A percentile compares a stretch with the other conserved stretches of the same genome.
These are phyloP conservation scores for Dipodomys stephensi DNA, from an alignment of 2,113 vertebrate genomes.

Conservation along the genomic window DNA sequence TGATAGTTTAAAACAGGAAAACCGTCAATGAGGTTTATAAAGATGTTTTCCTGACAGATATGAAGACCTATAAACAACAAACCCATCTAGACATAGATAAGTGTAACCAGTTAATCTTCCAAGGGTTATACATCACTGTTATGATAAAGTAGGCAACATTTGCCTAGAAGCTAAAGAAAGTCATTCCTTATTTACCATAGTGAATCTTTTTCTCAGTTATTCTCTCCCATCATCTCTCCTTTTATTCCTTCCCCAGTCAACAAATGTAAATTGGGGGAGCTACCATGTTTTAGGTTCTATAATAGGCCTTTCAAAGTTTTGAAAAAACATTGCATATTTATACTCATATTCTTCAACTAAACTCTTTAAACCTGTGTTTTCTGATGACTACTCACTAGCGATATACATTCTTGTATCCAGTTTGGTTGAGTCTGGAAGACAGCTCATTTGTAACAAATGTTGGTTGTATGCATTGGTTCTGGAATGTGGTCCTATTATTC, in stretches of 20 bases:
- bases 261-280: neutral
- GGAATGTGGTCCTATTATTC: neutral
- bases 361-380: conserved; percentile 23
- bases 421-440: neutral
- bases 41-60: neutral
- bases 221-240: neutral
- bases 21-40: neutral
- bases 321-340: neutral
- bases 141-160: neutral
- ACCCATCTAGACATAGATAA: neutral
- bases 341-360: neutral
- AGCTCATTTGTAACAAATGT: neutral
- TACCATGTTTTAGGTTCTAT: neutral
- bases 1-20: conserved; percentile 27
- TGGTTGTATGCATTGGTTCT: neutral
- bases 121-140: neutral
- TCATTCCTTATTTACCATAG: neutral
- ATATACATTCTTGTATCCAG: neutral
- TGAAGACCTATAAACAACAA: neutral
- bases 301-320: neutral
- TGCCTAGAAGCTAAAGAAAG: conserved; percentile 28
- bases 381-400: neutral
- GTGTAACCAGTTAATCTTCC: neutral
- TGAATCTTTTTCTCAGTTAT: neutral
- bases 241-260: neutral